A percentile compares a stretch with the other conserved stretches of the same genome.
Evolutionary conservation across 2,113 vertebrate species (phyloP).

Genomic region (Gymnarchus niloticus): DNA sequence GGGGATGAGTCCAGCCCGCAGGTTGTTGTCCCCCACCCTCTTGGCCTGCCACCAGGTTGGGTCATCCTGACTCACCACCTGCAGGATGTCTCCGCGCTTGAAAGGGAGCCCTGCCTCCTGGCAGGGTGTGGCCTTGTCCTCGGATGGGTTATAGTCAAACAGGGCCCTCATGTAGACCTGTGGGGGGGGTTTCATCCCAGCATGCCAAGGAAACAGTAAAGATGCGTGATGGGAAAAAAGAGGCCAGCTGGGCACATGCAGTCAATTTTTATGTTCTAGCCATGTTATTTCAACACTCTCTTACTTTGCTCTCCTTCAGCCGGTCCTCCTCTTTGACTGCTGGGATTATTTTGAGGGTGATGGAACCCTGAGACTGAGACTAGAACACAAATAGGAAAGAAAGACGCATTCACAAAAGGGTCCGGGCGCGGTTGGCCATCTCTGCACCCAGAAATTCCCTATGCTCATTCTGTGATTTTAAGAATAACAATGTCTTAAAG

Average conservation of each 20-base stretch:
- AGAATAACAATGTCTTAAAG: no score
- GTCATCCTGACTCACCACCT: constrained; percentile 90
- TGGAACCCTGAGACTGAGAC: constrained; percentile 93
- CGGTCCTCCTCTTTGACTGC: constrained; percentile 85
- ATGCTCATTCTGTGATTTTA: not conserved
- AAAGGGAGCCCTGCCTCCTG: constrained; percentile 92
- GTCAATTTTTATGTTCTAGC: no score
- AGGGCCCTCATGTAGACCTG: constrained; percentile 88
- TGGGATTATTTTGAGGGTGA: constrained; percentile 92
- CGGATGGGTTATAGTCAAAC: constrained; percentile 83
- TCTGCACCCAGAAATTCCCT: not conserved
- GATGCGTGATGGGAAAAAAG: not conserved
- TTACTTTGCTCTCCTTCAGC: constrained; percentile 86
- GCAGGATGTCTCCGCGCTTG: constrained; percentile 78
- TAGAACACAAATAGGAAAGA: constrained; percentile 41
- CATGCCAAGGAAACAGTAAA: not conserved
- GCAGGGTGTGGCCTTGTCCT: constrained; percentile 91
- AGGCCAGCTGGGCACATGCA: not conserved
- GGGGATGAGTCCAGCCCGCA: constrained; percentile 85
- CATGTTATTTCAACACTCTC: not conserved
- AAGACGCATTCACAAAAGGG: not conserved
- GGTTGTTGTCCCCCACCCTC: constrained; percentile 82
- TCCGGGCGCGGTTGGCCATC: not conserved
- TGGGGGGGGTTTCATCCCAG: not conserved
- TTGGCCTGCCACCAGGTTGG: constrained; percentile 95